Percentiles rank a stretch among this genome's conserved stretches.
phyloP scores from a whole-genome alignment of 2,888 invertebrate genomes.

The Pollenia amentaria region DNA sequence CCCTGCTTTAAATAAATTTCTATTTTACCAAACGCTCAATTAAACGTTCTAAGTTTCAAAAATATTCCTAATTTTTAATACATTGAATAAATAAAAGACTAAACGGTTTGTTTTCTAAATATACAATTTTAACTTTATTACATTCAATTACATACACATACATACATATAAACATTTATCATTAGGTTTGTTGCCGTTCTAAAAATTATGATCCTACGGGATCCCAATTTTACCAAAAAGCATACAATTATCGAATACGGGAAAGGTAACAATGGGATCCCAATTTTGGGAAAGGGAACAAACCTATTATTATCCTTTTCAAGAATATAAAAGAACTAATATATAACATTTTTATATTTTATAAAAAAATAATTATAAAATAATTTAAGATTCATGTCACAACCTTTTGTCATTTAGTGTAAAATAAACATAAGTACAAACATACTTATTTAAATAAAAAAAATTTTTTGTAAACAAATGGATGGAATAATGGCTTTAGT shows the following conservation, averaged over 20 bases:
- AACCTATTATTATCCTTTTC: slow-evolving; percentile 33
- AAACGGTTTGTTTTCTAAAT: slow-evolving; percentile 20
- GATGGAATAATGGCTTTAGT: slow-evolving; percentile 61
- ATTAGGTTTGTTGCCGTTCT: not conserved
- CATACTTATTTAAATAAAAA: slow-evolving; percentile 17
- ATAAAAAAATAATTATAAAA: slow-evolving; percentile 34
- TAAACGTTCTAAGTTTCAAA: no score
- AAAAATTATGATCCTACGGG: no score
- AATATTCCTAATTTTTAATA: no score
- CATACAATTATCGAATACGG: no score
- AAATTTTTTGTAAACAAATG: slow-evolving; percentile 34
- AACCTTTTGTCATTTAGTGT: slow-evolving; percentile 63
- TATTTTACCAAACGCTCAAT: no score
- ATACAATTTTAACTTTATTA: slow-evolving; percentile 50
- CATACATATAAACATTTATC: slow-evolving; percentile 24
- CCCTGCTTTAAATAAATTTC: no score
- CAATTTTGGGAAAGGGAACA: no score
- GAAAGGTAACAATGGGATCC: no score
- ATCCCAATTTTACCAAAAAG: no score
- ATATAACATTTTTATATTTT: slow-evolving; percentile 16
- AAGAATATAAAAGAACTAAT: slow-evolving; percentile 53
- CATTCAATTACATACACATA: not conserved
- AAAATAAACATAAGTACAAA: not conserved
- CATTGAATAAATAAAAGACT: not conserved
- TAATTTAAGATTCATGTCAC: slow-evolving; percentile 74